phyloP scores from a whole-genome alignment of 2,888 invertebrate species.

The Heliconius hortense region DNA sequence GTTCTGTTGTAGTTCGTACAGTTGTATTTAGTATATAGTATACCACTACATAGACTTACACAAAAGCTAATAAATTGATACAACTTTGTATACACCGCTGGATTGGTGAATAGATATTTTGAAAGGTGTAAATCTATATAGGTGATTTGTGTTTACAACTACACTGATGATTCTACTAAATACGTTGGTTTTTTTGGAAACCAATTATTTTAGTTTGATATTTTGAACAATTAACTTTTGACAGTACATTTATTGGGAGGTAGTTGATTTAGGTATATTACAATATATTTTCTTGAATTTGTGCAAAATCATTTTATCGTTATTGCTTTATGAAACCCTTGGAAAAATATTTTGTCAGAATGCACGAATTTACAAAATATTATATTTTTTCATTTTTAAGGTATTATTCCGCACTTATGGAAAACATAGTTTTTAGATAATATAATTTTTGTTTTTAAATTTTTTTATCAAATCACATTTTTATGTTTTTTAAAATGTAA shows the following conservation, averaged over 20 bases:
- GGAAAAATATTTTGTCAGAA: background rate
- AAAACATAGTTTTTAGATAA: no score
- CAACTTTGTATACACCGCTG: background rate
- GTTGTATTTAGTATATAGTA: background rate
- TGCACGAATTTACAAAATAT: background rate
- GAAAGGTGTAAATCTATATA: background rate
- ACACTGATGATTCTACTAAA: background rate
- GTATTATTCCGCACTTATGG: no score
- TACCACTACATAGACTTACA: background rate
- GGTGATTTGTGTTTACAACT: background rate
- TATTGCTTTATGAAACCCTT: background rate
- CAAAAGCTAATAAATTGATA: background rate
- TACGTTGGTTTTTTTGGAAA: background rate
- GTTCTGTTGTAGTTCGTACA: background rate
- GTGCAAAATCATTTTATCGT: background rate
- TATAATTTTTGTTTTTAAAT: no score
- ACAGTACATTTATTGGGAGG: no score
- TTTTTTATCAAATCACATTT: no score
- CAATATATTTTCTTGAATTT: background rate
- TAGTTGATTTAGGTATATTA: background rate
- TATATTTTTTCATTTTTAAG: background rate
- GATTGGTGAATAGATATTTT: background rate
- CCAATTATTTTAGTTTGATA: background rate
- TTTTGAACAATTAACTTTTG: no score
- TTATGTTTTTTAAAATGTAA: no score